Percentiles rank a stretch among this genome's conserved stretches.
Conservation (phyloP, 2,113 vertebrate genomes). For the Ictalurus punctatus region DNA sequence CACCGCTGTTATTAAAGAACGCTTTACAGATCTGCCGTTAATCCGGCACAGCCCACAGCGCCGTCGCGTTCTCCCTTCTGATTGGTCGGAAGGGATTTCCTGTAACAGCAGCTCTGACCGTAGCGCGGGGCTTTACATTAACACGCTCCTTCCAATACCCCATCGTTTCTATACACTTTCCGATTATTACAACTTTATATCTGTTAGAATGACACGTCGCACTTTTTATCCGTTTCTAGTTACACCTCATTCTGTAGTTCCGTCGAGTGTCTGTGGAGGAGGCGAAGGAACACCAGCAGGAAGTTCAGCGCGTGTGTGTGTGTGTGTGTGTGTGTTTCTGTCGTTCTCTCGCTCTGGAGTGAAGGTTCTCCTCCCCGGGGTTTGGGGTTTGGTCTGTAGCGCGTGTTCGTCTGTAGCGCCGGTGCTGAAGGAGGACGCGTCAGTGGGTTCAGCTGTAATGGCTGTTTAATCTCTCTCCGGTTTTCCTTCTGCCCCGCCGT, state of each 20-base stretch:
- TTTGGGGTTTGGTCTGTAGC: neutral
- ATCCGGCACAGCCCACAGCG: neutral
- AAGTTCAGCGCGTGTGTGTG: neutral
- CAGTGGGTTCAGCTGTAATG: neutral
- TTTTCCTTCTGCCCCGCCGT: constrained; percentile 42
- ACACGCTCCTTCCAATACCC: neutral
- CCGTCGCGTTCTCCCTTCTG: neutral
- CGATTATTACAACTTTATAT: neutral
- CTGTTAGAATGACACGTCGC: neutral
- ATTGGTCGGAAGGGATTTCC: neutral
- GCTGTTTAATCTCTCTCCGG: constrained; percentile 21
- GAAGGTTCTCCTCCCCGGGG: neutral
- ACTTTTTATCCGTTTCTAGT: neutral
- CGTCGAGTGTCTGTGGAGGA: neutral
- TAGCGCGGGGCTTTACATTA: neutral
- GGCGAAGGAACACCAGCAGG: neutral
- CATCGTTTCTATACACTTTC: neutral
- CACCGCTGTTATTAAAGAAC: neutral
- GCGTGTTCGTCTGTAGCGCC: neutral
- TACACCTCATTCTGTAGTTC: neutral
- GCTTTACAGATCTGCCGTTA: no score
- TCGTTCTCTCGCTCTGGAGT: neutral
- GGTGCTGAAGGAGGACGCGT: neutral
- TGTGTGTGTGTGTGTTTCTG: neutral
- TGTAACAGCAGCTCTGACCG: neutral